Evolutionary conservation across 2,888 invertebrate genomes (phyloP), one percentile per base, ranked within the genome.

Genomic region (Cheilosia grossa): DNA sequence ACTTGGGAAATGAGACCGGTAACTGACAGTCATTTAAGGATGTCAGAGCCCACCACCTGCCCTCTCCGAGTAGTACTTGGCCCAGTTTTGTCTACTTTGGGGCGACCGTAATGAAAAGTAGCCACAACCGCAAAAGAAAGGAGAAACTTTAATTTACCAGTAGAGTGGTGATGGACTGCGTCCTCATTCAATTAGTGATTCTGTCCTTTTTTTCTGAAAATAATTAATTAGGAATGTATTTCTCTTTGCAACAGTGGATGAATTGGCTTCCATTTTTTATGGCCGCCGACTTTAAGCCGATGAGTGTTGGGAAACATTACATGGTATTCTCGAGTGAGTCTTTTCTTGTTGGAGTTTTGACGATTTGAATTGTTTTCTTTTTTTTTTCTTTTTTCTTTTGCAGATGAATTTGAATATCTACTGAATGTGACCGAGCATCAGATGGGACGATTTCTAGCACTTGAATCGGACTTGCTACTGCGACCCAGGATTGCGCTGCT

Each of bases 261-360:
- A 74, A 87, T 61, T 87, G 87, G 85, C 70, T 87, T 10, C 86
- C 83, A 24, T 82, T 63, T 47, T 87, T 88, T 33, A 86, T 87
- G 73, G 86, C 80, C 9, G 87, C 87, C 30, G 86, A 88, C 75
- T 79, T 82, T 63, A 87, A 82, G 63, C 79, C 79, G 59, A 53
- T 86, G 21, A 80, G 86, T 40, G 63, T 87, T 53, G 88, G 88
- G 37, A 88, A 87, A 79, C 79, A 77, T 49, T 88, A 67, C 64
- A 77, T 83, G 74, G 59, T 86, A 5, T 85, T 82, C n/a, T 83
- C 82, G 69, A 75, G 87, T 87, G 63, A 80, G 86, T 86, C 19
- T 15, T 21, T 49, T 49, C 3, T 51, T 24, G 9, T 19, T 49
- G 49, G 13, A 0, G 24, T 40, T 33, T 30, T 51, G 47, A 15